Base-by-base conservation (phyloP, 2,888 invertebrate species). In the Microctonus aethiopoides region DNA sequence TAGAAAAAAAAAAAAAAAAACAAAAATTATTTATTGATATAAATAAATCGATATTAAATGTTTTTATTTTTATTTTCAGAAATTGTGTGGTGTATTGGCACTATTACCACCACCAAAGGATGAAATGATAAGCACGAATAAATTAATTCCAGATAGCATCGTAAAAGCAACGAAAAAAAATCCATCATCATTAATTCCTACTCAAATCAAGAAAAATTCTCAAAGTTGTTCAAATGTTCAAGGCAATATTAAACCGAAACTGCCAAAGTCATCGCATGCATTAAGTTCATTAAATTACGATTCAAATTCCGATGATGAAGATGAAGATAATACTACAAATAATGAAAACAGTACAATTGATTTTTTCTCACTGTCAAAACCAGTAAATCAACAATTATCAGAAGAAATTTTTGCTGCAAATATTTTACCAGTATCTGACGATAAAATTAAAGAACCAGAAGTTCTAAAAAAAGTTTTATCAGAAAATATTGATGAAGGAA, bases 101-200 rank as follows among this genome's bases (percentile, higher is more conserved):
- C 87, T 94, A 54, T 84, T 95, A 52, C 94, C 94, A 9, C 89
- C 91, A 76, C 94, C 94, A 13, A 91, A 89, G 86, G 87, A 88
- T 79, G 85, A 87, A 66, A 57, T 72, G 34, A 72, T 80, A 70
- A 86, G 84, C 62, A 81, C 74, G 71, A 81, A 85, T 57, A 82
- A 87, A 88, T 72, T 89, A 46, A 79, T 89, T 51, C 89, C 89
- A 0, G 87, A 88, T 62, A 79, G 85, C 46, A 81, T 89, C 22
- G 82, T 89, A 0, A 88, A 88, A 76, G 86, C 88, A 80, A 89
- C 51, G 82, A 84, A 60, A 51, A 22, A 77, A 76, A 78, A 82
- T 78, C 85, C 78, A 73, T 83, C 77, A 57, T 62, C n/a, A n/a
- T n/a, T 73, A 67, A 75, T 78, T 67, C 80, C 77, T 22, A 75